Evolutionary conservation across 2,888 invertebrate genomes (phyloP).

Genomic region (Pilophorus perplexus): DNA sequence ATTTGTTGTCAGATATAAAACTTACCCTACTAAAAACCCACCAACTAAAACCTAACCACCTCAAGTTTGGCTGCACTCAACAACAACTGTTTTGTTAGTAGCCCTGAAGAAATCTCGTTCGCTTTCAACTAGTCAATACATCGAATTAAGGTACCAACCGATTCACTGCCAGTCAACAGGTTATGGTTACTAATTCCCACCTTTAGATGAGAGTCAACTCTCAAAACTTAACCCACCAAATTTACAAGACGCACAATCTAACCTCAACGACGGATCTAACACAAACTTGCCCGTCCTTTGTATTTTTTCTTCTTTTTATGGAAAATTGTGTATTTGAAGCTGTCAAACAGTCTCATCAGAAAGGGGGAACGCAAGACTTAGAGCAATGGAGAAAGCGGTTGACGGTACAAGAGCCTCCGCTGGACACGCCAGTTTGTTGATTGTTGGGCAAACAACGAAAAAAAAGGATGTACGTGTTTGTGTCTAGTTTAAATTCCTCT

Average conservation of each 20-base stretch:
- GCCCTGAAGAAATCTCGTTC: too few relatives aligned
- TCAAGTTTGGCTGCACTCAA: too few relatives aligned
- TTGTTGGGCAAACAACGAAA: constrained; percentile 2
- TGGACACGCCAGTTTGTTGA: constrained; percentile 16
- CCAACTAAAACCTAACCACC: neutral
- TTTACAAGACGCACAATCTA: too few relatives aligned
- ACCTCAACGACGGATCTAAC: too few relatives aligned
- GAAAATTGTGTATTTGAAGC: constrained; percentile 23
- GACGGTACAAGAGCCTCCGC: constrained; percentile 24
- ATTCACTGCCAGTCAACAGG: too few relatives aligned
- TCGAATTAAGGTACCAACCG: too few relatives aligned
- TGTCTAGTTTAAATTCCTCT: neutral
- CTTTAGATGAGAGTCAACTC: too few relatives aligned
- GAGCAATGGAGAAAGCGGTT: constrained; percentile 28
- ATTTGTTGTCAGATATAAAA: constrained; percentile 31
- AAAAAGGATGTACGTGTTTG: constrained; percentile 12
- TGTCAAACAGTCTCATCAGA: constrained; percentile 22
- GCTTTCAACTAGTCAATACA: too few relatives aligned
- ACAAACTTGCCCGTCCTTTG: neutral
- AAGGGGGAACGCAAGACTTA: constrained; percentile 8
- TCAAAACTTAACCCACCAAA: too few relatives aligned
- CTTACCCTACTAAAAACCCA: constrained; percentile 17
- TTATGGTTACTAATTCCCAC: too few relatives aligned
- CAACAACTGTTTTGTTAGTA: too few relatives aligned
- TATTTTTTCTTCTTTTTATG: neutral